phyloP scores from a whole-genome alignment of 2,113 vertebrate genomes.

The Equus quagga region DNA sequence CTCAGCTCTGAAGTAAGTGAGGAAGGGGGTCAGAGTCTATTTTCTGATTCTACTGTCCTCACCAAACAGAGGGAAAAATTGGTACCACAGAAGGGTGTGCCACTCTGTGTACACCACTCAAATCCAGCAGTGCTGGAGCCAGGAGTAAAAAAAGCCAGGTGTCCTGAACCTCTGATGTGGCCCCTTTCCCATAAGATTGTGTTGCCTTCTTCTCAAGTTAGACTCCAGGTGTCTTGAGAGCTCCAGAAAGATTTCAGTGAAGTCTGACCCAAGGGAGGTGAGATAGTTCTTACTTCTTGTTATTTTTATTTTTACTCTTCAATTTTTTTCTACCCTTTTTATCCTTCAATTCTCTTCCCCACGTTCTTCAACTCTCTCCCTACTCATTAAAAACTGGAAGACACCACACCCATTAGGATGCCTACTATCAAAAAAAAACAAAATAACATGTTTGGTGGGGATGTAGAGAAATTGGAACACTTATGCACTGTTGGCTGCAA shows the following conservation, averaged over 20 bases:
- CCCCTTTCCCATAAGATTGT: neutral
- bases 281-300: neutral
- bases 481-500: neutral
- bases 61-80: neutral
- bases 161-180: neutral
- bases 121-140: neutral
- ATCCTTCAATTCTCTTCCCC: neutral
- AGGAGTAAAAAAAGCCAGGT: too few relatives aligned
- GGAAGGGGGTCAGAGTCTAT: neutral
- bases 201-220: neutral
- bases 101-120: accelerated
- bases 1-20: neutral
- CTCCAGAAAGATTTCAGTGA: neutral
- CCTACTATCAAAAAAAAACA: neutral
- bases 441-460: neutral
- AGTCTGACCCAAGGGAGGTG: neutral
- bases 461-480: neutral
- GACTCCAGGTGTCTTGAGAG: neutral
- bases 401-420: neutral
- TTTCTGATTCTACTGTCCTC: neutral
- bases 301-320: neutral
- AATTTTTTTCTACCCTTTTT: neutral
- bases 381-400: neutral
- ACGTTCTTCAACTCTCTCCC: neutral
- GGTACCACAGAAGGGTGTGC: too few relatives aligned